Evolutionary conservation across 2,888 invertebrate species (phyloP), one percentile per base, ranked within the genome.

Genomic region (Oligia latruncula): DNA sequence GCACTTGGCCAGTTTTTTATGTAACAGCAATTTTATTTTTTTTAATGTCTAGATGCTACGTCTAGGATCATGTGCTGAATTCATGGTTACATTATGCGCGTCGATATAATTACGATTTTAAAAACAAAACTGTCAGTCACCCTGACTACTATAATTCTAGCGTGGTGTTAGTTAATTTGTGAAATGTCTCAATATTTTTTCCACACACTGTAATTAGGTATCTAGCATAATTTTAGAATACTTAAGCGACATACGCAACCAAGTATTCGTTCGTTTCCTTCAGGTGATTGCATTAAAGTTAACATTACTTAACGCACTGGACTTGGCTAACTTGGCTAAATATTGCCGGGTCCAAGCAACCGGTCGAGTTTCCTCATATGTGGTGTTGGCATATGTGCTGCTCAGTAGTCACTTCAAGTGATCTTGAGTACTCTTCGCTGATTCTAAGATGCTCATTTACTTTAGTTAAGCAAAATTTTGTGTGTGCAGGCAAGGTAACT

Each of bases 281-380:
- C 66, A 77, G 67, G 79, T 78, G 72, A 87, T 86, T 87, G 77
- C 82, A 58, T 73, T 80, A 71, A 85, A 81, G 74, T 78, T 23
- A 77, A 67, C 60, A 76, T 88, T 86, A 86, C 88, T 68, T 83
- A 84, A 88, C 77, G 68, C 65, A 82, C 81, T 81, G 74, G 82
- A 83, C 74, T 71, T 76, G 46, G 80, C 81, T 78, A 66, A 78
- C 58, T 68, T 65, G 46, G 46, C 46, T 79, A 78, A 77, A 81
- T 72, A 87, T 83, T 85, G 86, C 86, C 68, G 35, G 13, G 74
- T 72, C 52, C n/a, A 72, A 46, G 73, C n/a, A 78, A 87, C 87
- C 81, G 80, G 87, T 87, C 23, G 71, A 70, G 75, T 88, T 88
- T 80, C 86, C 81, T 77, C 83, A 87, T 74, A 78, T 13, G 29